Evolutionary conservation across 2,888 invertebrate species (phyloP).

Genomic region (Limenitis camilla): DNA sequence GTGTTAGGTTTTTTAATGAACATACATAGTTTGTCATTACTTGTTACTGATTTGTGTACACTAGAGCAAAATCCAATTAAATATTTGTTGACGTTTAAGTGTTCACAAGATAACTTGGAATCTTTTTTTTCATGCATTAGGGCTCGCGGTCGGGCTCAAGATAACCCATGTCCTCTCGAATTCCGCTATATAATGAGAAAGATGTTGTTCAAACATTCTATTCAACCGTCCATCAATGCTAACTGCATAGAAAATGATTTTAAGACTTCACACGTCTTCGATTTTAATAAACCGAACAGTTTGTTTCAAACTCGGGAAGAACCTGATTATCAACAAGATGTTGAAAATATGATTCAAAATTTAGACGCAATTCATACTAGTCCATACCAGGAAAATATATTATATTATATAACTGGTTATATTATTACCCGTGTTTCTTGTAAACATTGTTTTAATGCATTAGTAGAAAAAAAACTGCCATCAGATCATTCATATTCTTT

Average conservation of each 20-base stretch:
- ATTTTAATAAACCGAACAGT: conserved; percentile 6
- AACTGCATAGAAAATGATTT: neutral
- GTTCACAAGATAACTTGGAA: conserved; percentile 5
- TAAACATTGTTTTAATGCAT: too few relatives aligned
- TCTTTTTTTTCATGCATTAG: neutral
- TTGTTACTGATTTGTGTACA: neutral
- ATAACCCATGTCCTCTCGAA: neutral
- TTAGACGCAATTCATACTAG: too few relatives aligned
- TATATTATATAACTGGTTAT: too few relatives aligned
- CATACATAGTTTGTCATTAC: neutral
- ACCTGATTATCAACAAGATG: too few relatives aligned
- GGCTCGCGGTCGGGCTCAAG: neutral
- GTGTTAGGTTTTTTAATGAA: neutral
- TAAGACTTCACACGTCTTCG: conserved; percentile 1
- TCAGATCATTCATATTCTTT: too few relatives aligned
- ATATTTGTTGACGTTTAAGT: conserved; percentile 1
- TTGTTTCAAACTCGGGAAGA: neutral
- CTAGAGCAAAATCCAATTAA: neutral
- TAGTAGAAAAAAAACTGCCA: too few relatives aligned
- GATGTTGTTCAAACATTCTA: neutral
- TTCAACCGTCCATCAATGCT: neutral
- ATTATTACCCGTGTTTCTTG: too few relatives aligned
- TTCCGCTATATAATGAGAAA: neutral
- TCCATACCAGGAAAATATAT: too few relatives aligned
- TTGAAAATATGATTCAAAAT: too few relatives aligned